These are phyloP conservation scores for Globodera rostochiensis DNA, from an alignment of 1,140 invertebrate species.

Conservation along the genomic window DNA sequence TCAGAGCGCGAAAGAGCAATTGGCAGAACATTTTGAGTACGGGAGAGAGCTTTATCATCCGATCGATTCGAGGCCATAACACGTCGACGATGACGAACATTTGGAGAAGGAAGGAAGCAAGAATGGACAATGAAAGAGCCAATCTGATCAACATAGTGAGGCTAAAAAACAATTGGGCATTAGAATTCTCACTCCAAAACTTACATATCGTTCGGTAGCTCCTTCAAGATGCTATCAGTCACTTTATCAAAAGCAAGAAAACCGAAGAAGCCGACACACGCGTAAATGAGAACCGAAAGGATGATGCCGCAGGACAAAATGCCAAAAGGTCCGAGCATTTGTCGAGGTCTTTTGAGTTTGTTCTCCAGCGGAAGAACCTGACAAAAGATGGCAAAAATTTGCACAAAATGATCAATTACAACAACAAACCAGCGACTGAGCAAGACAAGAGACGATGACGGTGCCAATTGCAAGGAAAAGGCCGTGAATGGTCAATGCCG, in stretches of 20 bases:
- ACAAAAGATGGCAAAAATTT: background rate
- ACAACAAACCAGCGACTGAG: slow-evolving; percentile 56
- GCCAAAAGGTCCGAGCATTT: slow-evolving; percentile 59
- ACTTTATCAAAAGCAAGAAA: slow-evolving; percentile 63
- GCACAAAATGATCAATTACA: background rate
- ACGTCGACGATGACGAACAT: slow-evolving; percentile 89
- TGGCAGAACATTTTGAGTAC: background rate
- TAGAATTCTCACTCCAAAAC: background rate
- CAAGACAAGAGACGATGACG: slow-evolving; percentile 61
- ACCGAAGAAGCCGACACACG: slow-evolving; percentile 58
- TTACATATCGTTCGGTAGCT: slow-evolving; percentile 50
- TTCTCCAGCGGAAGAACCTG: slow-evolving; percentile 60
- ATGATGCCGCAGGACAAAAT: slow-evolving; percentile 57
- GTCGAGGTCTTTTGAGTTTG: slow-evolving; percentile 46
- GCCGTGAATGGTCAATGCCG: slow-evolving; percentile 54
- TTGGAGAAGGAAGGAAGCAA: slow-evolving; percentile 75
- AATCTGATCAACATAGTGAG: slow-evolving; percentile 66
- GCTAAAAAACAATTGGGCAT: slow-evolving; percentile 54
- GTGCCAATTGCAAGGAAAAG: slow-evolving; percentile 53
- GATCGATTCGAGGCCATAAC: slow-evolving; percentile 74
- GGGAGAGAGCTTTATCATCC: slow-evolving; percentile 61
- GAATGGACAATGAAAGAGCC: slow-evolving; percentile 67
- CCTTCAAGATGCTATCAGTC: slow-evolving; percentile 63
- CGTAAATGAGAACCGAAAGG: slow-evolving; percentile 60
- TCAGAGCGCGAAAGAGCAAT: slow-evolving; percentile 7